Conservation (phyloP, 1,140 invertebrate genomes). For the Philotrypesis tridentata region DNA sequence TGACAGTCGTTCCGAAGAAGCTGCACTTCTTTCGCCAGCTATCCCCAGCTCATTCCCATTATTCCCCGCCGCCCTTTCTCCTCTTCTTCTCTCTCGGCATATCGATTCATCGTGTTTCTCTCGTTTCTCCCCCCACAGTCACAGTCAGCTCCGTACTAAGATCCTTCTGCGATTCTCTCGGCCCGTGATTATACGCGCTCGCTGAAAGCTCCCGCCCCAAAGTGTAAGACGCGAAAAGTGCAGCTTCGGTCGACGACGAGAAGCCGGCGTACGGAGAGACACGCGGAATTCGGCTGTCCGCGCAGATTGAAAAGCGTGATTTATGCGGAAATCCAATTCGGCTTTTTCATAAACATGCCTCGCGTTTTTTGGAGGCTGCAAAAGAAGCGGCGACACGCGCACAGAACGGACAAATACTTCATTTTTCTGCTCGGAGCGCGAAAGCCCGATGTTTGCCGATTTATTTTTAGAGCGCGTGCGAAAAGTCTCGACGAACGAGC, state of each 20-base stretch:
- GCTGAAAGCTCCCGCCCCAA: not conserved
- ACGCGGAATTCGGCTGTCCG: not conserved
- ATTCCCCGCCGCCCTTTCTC: not conserved
- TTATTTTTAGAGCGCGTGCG: not conserved
- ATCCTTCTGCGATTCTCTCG: not conserved
- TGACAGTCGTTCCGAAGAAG: slow-evolving; percentile 13
- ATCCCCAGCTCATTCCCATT: not conserved
- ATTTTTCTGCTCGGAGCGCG: not conserved
- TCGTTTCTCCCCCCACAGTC: not conserved
- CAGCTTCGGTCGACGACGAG: not conserved
- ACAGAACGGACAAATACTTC: not conserved
- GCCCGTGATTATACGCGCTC: slow-evolving; percentile 15
- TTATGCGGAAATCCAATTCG: slow-evolving; percentile 23
- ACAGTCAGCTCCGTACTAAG: not conserved
- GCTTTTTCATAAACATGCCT: too few relatives aligned
- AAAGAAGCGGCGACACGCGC: not conserved
- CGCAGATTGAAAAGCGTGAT: slow-evolving; percentile 28
- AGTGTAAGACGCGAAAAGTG: not conserved
- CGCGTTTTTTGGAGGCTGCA: too few relatives aligned
- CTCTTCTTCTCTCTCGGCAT: not conserved
- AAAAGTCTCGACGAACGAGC: not conserved
- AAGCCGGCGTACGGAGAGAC: too few relatives aligned
- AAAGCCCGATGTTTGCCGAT: not conserved
- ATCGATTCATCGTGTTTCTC: slow-evolving; percentile 12
- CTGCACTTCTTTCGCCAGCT: not conserved